These are phyloP conservation scores for Zapus hudsonius DNA, from an alignment of 2,113 vertebrate genomes.

Conservation along the genomic window DNA sequence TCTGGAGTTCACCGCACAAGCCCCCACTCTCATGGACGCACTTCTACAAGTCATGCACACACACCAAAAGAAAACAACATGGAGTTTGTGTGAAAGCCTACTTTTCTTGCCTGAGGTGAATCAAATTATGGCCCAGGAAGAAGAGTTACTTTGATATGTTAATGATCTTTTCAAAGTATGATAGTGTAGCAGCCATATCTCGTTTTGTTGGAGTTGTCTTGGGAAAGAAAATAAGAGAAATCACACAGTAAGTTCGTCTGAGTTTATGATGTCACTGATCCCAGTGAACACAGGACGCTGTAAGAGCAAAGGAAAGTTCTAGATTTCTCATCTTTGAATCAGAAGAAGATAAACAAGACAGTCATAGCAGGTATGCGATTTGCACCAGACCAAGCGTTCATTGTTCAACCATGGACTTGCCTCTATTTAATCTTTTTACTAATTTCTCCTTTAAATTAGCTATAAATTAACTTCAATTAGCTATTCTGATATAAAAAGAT, in stretches of 20 bases:
- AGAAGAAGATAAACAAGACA: not conserved
- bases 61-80: conserved; percentile 1
- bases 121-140: conserved; percentile 20
- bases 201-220: conserved; percentile 17
- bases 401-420: not conserved
- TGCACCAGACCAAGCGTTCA: not conserved
- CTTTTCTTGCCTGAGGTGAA: conserved; percentile 5
- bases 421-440: not conserved
- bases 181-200: not conserved
- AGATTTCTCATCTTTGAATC: conserved; percentile 12
- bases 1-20: no score
- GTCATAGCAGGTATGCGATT: not conserved
- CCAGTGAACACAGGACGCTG: not conserved
- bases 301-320: conserved; percentile 28
- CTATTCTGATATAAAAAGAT: conserved; percentile 41
- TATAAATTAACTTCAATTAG: not conserved
- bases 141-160: conserved; percentile 11
- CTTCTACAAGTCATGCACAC: no score
- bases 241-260: not conserved
- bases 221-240: not conserved
- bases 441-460: conserved; percentile 9
- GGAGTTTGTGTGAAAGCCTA: not conserved
- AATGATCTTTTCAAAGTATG: not conserved
- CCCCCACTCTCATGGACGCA: no score
- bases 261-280: conserved; percentile 3